Evolutionary conservation across 2,113 vertebrate species (phyloP).

Genomic region (Orcinus orca): DNA sequence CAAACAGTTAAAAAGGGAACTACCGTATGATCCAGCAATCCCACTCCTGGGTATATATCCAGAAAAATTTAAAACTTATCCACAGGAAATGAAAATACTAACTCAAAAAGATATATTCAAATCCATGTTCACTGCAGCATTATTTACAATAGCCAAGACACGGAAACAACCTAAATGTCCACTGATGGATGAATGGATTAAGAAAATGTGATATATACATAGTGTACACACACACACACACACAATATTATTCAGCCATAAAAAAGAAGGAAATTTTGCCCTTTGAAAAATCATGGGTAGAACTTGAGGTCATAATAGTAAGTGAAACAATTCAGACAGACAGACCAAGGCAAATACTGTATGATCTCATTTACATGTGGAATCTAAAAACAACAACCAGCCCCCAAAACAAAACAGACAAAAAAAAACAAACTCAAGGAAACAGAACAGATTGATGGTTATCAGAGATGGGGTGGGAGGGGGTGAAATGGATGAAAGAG

Average conservation of each 20-base stretch:
- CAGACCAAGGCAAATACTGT: background rate
- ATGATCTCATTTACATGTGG: background rate
- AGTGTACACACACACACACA: background rate
- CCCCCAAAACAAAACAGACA: background rate
- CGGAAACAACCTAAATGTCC: no score
- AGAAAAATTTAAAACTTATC: background rate
- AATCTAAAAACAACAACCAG: background rate
- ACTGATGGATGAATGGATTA: background rate
- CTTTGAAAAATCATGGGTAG: background rate
- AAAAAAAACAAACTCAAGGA: background rate
- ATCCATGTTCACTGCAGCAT: background rate
- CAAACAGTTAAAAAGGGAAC: background rate
- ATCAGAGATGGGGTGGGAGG: background rate
- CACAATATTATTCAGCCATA: background rate
- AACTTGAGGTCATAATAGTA: background rate
- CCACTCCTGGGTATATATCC: background rate
- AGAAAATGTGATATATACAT: background rate
- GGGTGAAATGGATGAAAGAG: background rate
- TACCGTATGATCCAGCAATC: background rate
- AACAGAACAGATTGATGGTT: background rate
- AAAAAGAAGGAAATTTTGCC: background rate
- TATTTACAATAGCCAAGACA: background rate
- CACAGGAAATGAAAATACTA: background rate
- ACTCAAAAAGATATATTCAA: background rate
- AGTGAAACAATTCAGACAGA: background rate